These are phyloP conservation scores for Phenganax stokvisi DNA, from an alignment of 92 coral and sea anemone species.

Conservation along the genomic window DNA sequence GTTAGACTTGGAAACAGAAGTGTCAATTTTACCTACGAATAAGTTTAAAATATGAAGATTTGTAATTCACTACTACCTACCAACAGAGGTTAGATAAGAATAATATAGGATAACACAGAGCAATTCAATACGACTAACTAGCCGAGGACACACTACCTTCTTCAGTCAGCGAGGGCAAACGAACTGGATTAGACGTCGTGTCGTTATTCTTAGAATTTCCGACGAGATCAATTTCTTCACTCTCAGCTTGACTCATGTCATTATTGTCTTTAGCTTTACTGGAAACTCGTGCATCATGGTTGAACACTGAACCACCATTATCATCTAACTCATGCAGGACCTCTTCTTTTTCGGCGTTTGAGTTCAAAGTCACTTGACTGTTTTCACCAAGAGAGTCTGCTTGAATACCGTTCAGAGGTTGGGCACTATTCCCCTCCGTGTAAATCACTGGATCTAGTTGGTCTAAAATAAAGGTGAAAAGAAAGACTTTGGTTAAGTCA, in stretches of 20 bases:
- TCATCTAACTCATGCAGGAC: constrained; percentile 8
- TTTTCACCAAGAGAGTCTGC: constrained; percentile 30
- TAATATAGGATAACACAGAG: neutral
- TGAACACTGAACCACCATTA: neutral
- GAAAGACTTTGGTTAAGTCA: neutral
- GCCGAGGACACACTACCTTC: neutral
- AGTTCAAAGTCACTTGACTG: constrained; percentile 7
- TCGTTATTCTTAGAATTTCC: neutral
- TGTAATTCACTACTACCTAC: neutral
- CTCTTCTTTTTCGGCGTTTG: constrained; percentile 25
- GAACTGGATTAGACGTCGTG: constrained; percentile 1
- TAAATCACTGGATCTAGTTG: neutral
- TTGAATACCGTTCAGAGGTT: constrained; percentile 2
- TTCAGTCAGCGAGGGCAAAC: constrained; percentile 18
- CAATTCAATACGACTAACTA: neutral
- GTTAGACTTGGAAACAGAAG: neutral
- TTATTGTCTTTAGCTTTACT: neutral
- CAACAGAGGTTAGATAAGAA: too few relatives aligned
- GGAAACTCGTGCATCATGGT: constrained; percentile 1
- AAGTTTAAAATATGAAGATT: neutral
- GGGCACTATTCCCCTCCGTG: neutral
- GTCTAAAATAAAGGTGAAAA: neutral
- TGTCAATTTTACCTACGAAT: constrained; percentile 2
- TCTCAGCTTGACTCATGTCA: constrained; percentile 23
- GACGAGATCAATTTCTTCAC: constrained; percentile 4